These are phyloP conservation scores for Meloidogyne exigua DNA, from an alignment of 1,140 invertebrate genomes.

Conservation along the genomic window DNA sequence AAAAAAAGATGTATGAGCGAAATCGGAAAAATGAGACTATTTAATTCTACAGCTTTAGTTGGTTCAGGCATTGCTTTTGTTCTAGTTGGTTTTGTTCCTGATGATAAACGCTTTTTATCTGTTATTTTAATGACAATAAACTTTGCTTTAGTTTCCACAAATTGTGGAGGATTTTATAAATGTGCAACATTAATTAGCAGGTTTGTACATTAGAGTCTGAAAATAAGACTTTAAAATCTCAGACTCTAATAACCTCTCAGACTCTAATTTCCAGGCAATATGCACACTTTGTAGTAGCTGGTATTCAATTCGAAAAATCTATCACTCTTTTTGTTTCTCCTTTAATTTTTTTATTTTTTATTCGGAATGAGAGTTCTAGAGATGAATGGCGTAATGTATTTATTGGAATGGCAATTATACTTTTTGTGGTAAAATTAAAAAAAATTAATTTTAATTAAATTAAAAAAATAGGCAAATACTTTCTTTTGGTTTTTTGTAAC, in stretches of 20 bases:
- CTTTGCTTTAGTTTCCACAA: conserved; percentile 45
- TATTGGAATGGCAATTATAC: conserved; percentile 22
- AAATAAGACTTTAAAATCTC: not conserved
- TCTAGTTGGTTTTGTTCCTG: conserved; percentile 48
- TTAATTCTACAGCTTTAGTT: conserved; percentile 49
- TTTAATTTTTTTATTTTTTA: conserved; percentile 35
- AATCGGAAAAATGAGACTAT: conserved; percentile 44
- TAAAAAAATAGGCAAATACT: conserved; percentile 34
- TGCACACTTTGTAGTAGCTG: conserved; percentile 39
- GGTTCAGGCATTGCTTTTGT: conserved; percentile 47
- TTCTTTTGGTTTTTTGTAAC: conserved; percentile 52
- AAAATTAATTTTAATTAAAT: not conserved
- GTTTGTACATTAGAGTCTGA: conserved; percentile 15
- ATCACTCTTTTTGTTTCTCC: conserved; percentile 42
- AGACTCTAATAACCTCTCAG: not conserved
- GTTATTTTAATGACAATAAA: conserved; percentile 46
- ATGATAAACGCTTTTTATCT: conserved; percentile 28
- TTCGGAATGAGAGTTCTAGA: conserved; percentile 21
- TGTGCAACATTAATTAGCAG: conserved; percentile 49
- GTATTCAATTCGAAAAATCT: conserved; percentile 43
- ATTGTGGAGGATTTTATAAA: conserved; percentile 57
- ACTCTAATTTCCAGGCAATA: conserved; percentile 33
- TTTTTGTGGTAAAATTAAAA: not conserved
- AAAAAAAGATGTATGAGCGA: conserved; percentile 49
- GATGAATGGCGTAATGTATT: conserved; percentile 34